These are phyloP conservation scores for Sphecodes monilicornis DNA, from an alignment of 2,888 invertebrate species.

Conservation along the genomic window DNA sequence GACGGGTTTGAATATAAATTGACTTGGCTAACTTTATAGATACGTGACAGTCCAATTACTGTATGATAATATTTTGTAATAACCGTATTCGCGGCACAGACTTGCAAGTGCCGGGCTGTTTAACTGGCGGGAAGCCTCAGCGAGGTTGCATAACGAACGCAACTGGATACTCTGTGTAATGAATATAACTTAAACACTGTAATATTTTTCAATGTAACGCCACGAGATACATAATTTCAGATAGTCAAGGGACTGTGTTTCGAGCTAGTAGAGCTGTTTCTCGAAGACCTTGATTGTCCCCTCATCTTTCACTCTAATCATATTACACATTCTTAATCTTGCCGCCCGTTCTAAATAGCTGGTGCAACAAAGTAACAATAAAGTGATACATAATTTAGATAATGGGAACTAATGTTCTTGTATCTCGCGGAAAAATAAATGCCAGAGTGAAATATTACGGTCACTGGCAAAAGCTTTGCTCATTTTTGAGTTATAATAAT, in stretches of 20 bases:
- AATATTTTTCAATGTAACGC: conserved; percentile 40
- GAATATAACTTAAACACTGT: conserved; percentile 5
- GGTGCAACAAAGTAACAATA: conserved; percentile 25
- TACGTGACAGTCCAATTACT: conserved; percentile 43
- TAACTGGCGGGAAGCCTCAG: conserved; percentile 18
- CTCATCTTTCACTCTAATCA: conserved; percentile 28
- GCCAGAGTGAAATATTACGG: neutral
- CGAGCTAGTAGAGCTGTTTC: conserved; percentile 22
- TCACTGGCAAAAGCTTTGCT: neutral
- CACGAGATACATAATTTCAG: conserved; percentile 24
- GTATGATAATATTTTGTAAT: conserved; percentile 34
- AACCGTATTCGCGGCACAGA: neutral
- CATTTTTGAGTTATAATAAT: neutral
- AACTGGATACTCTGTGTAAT: conserved; percentile 28
- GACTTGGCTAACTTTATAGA: conserved; percentile 23
- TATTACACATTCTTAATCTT: conserved; percentile 30
- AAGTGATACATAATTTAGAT: conserved; percentile 34
- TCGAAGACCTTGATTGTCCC: conserved; percentile 46
- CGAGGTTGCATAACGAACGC: conserved; percentile 39
- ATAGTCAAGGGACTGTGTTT: neutral
- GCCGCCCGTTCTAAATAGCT: conserved; percentile 11
- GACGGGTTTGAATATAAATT: conserved; percentile 21
- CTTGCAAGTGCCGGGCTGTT: neutral
- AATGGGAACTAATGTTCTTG: neutral
- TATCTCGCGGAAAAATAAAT: neutral